Evolutionary conservation across 2,797 vertebrate species (phyloP), one percentile per base, ranked within the genome.

Genomic region (Girardinus metallicus): DNA sequence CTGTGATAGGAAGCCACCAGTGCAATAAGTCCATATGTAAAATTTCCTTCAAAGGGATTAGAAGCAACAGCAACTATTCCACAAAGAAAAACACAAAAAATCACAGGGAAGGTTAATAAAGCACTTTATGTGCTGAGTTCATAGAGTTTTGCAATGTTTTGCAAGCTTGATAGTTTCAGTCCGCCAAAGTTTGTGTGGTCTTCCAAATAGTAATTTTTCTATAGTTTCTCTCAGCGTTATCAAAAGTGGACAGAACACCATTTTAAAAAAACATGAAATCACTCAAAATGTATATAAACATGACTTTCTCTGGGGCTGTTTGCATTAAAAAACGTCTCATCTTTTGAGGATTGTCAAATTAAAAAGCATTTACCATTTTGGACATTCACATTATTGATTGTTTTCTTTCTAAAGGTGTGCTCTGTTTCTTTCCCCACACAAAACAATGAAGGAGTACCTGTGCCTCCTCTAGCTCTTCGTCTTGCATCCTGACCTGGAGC

Each of bases 401-500:
- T 43, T 68, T 41, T 68, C 10, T 41, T 41, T 10, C 34, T 53
- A 53, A 53, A 26, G 26, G 0, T 53, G 51, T 23, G 51, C 3
- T 26, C 9, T 26, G 51, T 51, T 9, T 8, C 2, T 23, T 10
- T 2, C 3, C 64, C 0, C 21, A 23, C 10, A 26, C 64, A 41
- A 68, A 68, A 68, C 23, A 66, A 36, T 43, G 21, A 68, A 74
- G 4, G 36, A 55, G 36, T 87, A 95, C 95, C 94, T 94, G 90
- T 89, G 82, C 92, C 88, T 88, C 92, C 71, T 91, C 90, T 13
- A 93, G 86, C 12, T 93, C 94, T 68, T 97, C 96, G 1, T 92
- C 90, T 26, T 91, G 94, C 86, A 98, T 93, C 46, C 96, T 94
- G 23, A 96, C 94, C 86, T 97, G 97, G 81, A 99, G 95, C 92